Base-by-base conservation (phyloP, 2,113 vertebrate species). In the Planiliza haematocheilus region DNA sequence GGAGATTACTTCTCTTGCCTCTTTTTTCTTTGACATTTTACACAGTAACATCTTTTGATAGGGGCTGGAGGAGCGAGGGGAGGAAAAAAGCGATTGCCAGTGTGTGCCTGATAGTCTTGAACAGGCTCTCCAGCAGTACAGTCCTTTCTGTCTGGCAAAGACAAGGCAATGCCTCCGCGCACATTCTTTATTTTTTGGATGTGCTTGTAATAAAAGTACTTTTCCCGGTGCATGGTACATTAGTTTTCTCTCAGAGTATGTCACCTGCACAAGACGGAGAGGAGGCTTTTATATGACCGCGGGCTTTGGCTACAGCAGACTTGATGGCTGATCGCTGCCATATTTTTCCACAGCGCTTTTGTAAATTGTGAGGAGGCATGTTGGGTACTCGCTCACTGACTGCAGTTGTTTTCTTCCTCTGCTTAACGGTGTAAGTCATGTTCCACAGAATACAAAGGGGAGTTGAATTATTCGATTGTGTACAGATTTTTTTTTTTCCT, bases 101-200 rank as follows among this genome's bases (percentile, higher is more conserved):
- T 16, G 76, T 88, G 81, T 34, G 87, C 88, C 74, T 95, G 94
- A 94, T 94, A 93, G 90, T 91, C 92, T 95, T 93, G 90, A 95
- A 95, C 92, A 91, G 89, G 89, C 93, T 93, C 91, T 93, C 91
- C 94, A 93, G 86, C 58, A 50, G 70, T 60, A 70, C 55, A 7
- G 70, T 46, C 65, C n/a, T 83, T 59, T 79, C 77, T 84, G 64
- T 86, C 66, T 73, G 17, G 41, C 42, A 90, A 82, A 91, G 89
- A 93, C 90, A 93, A 93, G 93, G 92, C 73, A 38, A 66, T 39
- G 71, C 90, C 94, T 93, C 91, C 91, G 88, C 16, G 21, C 55
- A 91, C 86, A 85, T 91, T 93, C 92, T 59, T 45, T 37, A 70
- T 41, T 38, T 92, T 94, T 92, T 91, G 91, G 90, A 89, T 91